Percentiles rank a stretch among this genome's conserved stretches.
Evolutionary conservation across 2,888 invertebrate genomes (phyloP).

Genomic region (Ernsta delagoae): DNA sequence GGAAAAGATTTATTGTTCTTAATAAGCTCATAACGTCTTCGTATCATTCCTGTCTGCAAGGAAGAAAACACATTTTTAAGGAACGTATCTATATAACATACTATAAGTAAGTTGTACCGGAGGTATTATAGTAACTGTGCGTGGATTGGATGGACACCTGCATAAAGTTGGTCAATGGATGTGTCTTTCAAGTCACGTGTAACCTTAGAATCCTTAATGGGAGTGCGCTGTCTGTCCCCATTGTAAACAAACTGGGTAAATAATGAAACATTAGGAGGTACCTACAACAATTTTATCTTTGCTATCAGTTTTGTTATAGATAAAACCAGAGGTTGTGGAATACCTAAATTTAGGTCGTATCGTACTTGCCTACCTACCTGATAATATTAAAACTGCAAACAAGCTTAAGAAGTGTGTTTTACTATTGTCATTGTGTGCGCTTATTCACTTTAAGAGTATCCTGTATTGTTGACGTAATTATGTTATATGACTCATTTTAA

Average conservation of each 20-base stretch:
- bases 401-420: conserved; percentile 28
- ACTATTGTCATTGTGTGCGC: conserved; percentile 17
- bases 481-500: background rate
- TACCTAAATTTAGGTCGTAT: conserved; percentile 74
- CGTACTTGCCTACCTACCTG: conserved; percentile 55
- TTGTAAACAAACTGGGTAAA: conserved; percentile 39
- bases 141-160: conserved; percentile 42
- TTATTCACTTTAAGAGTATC: conserved; percentile 2
- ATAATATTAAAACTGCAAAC: conserved; percentile 42
- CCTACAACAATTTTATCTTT: conserved; percentile 76
- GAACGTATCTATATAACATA: too few species aligned
- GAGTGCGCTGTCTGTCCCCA: conserved; percentile 31
- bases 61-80: conserved; percentile 1
- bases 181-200: conserved; percentile 39
- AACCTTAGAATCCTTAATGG: conserved; percentile 36
- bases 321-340: conserved; percentile 67
- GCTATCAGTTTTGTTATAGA: conserved; percentile 69
- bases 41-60: conserved; percentile 75
- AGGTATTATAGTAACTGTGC: background rate
- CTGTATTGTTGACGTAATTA: background rate
- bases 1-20: conserved; percentile 53
- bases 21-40: conserved; percentile 64
- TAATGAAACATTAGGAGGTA: conserved; percentile 51
- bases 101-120: too few species aligned
- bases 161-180: conserved; percentile 42